These are phyloP conservation scores for Mirza zaza DNA, from an alignment of 2,113 vertebrate species.

Conservation along the genomic window DNA sequence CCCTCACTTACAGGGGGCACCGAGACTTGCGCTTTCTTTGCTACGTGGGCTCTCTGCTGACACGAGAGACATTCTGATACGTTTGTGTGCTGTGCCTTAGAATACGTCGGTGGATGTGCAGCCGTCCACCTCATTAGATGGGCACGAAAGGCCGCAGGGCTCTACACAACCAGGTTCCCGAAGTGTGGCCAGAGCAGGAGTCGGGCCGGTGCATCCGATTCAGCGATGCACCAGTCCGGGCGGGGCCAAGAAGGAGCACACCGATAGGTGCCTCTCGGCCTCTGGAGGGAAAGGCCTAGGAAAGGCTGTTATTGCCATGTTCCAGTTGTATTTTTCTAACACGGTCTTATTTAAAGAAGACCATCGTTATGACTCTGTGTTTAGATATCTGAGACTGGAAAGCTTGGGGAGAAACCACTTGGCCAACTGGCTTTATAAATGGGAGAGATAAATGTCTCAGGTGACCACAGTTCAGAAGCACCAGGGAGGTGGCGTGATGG, in stretches of 20 bases:
- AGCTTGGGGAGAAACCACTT: neutral
- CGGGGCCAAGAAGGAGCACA: no score
- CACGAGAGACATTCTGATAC: neutral
- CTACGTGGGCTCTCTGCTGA: neutral
- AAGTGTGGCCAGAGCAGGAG: neutral
- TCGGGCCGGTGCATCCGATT: neutral
- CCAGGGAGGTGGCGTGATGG: neutral
- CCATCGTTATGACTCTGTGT: neutral
- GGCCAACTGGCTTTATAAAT: conserved; percentile 26
- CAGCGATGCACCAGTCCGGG: neutral
- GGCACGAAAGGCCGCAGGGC: neutral
- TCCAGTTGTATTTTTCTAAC: neutral
- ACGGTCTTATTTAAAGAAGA: conserved; percentile 12
- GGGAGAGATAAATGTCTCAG: neutral
- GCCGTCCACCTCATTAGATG: neutral
- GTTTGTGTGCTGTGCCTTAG: neutral
- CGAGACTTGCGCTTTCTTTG: neutral
- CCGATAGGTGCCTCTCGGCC: neutral
- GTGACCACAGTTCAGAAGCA: neutral
- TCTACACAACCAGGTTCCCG: neutral
- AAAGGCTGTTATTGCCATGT: neutral
- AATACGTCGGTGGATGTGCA: neutral
- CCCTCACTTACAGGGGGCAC: neutral
- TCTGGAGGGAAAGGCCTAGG: neutral
- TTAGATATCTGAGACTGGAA: neutral